Base-by-base conservation (phyloP, 2,888 invertebrate genomes). In the Mylabris sibirica region DNA sequence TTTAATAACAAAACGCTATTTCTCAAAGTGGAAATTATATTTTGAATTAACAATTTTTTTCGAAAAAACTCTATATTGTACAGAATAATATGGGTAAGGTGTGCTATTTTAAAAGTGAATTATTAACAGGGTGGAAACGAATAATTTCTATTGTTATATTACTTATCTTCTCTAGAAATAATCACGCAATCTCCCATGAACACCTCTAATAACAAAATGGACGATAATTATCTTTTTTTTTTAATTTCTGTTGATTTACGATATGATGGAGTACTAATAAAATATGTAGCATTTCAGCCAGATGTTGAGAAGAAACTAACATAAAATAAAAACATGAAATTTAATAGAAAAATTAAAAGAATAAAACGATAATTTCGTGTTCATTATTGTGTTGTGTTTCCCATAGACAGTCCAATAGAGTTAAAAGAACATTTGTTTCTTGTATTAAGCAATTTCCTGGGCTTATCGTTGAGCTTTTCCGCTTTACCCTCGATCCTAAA, bases 391-490 rank as follows among this genome's bases (percentile, higher is more conserved):
- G 57, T 53, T 2, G 24, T 24, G 26, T n/a, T 57, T 12, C 24
- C 30, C 14, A 5, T 57, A 14, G 49, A 20, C 9, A 57, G 14
- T 24, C 1, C 4, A 63, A 14, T 63, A 30, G 26, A 41, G 65
- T 63, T 60, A 69, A 65, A 64, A 67, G 63, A 67, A 68, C 75
- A 72, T 75, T 75, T 75, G 74, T 74, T 74, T 72, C 74, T 69
- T 71, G 73, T 70, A 75, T 74, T 74, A 75, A 75, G 75, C 73
- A 72, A 72, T 75, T 74, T 74, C 68, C 72, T 71, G 72, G 66
- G 74, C 74, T 75, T 75, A 75, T 75, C 74, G 71, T 65, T 34
- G 65, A 66, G 66, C 66, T 73, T 72, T 68, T 65, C 70, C 71
- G 11, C 9, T 3, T 14, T 24, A 14, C 57, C 57, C 57, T 53